These are phyloP conservation scores for Zaprionus capensis DNA, from an alignment of 1,140 invertebrate genomes.

Conservation along the genomic window DNA sequence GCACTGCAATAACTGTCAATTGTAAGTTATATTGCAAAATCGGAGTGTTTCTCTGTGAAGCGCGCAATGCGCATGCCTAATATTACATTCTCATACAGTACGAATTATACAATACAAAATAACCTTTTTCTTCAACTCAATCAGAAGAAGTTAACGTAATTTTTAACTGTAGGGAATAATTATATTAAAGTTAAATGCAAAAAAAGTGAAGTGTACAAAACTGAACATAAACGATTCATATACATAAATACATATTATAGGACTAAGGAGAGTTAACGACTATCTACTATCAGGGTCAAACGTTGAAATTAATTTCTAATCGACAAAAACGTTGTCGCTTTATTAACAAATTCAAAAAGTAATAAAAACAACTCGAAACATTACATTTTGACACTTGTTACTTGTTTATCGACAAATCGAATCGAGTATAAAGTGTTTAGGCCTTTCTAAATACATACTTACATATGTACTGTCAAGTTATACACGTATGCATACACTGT, in stretches of 20 bases:
- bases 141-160: slow-evolving; percentile 8
- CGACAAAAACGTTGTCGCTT: background rate
- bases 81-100: slow-evolving; percentile 10
- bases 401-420: background rate
- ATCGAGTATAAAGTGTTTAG: too few relatives aligned
- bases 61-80: slow-evolving; percentile 56
- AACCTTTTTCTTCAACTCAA: slow-evolving; percentile 48
- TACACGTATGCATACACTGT: background rate
- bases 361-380: background rate
- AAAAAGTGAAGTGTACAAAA: background rate
- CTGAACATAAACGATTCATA: background rate
- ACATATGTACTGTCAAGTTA: background rate
- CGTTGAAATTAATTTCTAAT: background rate
- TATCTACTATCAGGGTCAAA: background rate
- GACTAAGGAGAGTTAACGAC: background rate
- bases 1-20: slow-evolving; percentile 6
- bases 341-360: background rate
- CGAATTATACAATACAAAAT: slow-evolving; percentile 74
- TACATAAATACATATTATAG: background rate
- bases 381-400: background rate
- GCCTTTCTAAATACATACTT: too few relatives aligned
- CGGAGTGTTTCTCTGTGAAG: slow-evolving; percentile 1
- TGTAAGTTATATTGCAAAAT: background rate
- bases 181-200: background rate
- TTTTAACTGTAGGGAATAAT: slow-evolving; percentile 6